phyloP scores from a whole-genome alignment of 2,888 invertebrate genomes.

The Quadroppia sp. region DNA sequence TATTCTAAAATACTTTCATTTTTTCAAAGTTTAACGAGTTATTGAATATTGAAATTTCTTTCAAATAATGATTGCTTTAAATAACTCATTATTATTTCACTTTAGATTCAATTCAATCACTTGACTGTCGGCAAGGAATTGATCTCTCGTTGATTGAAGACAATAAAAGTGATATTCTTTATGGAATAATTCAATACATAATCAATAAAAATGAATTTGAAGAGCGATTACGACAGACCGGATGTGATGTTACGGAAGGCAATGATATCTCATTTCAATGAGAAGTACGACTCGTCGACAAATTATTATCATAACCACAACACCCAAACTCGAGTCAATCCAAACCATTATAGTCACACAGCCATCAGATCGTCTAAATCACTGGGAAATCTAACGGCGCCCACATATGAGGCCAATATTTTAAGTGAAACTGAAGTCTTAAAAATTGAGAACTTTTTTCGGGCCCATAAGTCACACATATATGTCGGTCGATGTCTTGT shows the following conservation, averaged over 20 bases:
- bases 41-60: no score
- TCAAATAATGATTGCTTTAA: no score
- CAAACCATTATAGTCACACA: slow-evolving; percentile 21
- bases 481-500: slow-evolving; percentile 71
- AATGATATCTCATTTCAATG: slow-evolving; percentile 31
- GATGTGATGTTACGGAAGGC: background rate
- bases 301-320: slow-evolving; percentile 7
- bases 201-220: slow-evolving; percentile 3
- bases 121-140: background rate
- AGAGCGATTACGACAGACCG: slow-evolving; percentile 6
- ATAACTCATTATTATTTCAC: background rate
- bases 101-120: background rate
- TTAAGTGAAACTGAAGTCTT: slow-evolving; percentile 52
- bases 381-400: slow-evolving; percentile 15
- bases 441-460: slow-evolving; percentile 69
- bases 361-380: slow-evolving; percentile 13
- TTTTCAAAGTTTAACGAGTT: no score
- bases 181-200: background rate
- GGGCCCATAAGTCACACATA: slow-evolving; percentile 71
- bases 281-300: slow-evolving; percentile 14
- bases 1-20: slow-evolving; percentile 27
- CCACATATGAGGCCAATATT: slow-evolving; percentile 18
- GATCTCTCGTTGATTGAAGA: background rate
- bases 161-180: background rate
- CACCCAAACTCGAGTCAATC: slow-evolving; percentile 4